These are phyloP conservation scores for Lutjanus campechanus DNA, from an alignment of 2,797 vertebrate species.

Conservation along the genomic window DNA sequence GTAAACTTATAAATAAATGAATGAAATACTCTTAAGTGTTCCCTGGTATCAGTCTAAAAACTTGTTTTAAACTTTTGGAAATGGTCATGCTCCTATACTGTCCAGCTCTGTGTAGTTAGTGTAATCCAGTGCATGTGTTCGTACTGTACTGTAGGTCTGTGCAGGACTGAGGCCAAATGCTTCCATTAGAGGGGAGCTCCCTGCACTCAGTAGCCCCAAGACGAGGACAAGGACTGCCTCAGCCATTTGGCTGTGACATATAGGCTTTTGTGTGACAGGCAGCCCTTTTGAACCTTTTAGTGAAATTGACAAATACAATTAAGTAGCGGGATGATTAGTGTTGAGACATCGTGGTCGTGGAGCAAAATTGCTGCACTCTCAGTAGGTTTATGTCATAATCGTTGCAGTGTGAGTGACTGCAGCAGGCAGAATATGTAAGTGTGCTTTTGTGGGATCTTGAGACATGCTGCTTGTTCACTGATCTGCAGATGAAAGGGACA, in stretches of 20 bases:
- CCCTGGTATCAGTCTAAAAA: neutral
- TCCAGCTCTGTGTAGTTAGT: neutral
- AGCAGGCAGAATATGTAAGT: conserved; percentile 32
- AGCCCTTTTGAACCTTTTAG: conserved; percentile 81
- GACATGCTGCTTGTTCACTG: conserved; percentile 1
- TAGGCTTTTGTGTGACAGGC: conserved; percentile 66
- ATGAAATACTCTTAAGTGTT: neutral
- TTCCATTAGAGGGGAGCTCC: conserved; percentile 56
- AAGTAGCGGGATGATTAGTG: conserved; percentile 70
- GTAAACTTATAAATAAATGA: neutral
- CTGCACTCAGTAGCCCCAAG: conserved; percentile 47
- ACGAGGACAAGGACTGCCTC: conserved; percentile 57
- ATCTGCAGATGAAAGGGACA: conserved; percentile 19
- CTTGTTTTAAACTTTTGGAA: neutral
- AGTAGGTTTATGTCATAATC: conserved; percentile 57
- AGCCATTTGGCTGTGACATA: conserved; percentile 69
- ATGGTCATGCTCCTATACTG: neutral
- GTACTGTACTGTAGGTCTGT: conserved; percentile 14
- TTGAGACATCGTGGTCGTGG: conserved; percentile 52
- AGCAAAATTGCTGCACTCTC: conserved; percentile 59
- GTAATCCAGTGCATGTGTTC: conserved; percentile 11
- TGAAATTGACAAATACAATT: conserved; percentile 81
- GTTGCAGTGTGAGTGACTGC: conserved; percentile 49
- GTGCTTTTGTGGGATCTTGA: conserved; percentile 14
- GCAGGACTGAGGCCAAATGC: conserved; percentile 51